Conservation (phyloP, 2,888 invertebrate genomes). For the Troides oblongomaculatus region DNA sequence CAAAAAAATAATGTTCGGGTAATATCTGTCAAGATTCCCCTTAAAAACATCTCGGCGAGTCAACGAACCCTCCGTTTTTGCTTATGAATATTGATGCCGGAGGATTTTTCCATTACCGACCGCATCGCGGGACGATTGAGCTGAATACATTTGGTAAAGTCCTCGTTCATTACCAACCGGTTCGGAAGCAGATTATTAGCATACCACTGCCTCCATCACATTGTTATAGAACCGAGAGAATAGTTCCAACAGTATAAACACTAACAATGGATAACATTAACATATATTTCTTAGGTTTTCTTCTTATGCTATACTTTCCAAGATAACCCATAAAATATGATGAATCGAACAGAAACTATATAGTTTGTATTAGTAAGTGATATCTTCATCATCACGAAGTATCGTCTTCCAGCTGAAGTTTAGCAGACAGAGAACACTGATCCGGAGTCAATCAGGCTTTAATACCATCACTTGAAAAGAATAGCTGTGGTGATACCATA, state of each 20-base stretch:
- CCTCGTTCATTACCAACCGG: constrained; percentile 44
- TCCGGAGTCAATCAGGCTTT: too few species aligned
- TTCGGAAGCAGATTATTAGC: constrained; percentile 35
- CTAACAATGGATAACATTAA: too few species aligned
- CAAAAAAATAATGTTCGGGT: constrained; percentile 8
- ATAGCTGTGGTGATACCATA: too few species aligned
- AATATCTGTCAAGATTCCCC: constrained; percentile 23
- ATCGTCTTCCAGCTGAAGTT: too few species aligned
- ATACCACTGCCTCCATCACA: constrained; percentile 5
- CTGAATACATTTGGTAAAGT: constrained; percentile 56
- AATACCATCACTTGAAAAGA: too few species aligned
- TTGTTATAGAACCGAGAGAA: constrained; percentile 3
- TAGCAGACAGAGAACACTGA: too few species aligned
- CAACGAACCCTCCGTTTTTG: constrained; percentile 41
- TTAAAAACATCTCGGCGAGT: constrained; percentile 38
- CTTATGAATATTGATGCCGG: constrained; percentile 62
- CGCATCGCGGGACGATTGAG: constrained; percentile 42
- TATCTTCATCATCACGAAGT: too few species aligned
- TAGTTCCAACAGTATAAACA: background rate
- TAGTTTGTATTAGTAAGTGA: too few species aligned
- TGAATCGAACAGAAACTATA: too few species aligned
- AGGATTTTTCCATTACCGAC: constrained; percentile 60
- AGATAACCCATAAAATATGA: too few species aligned
- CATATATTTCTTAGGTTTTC: too few species aligned
- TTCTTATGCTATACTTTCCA: too few species aligned